Base-by-base conservation (phyloP, 1,140 invertebrate genomes). In the Heliconius hermathena region DNA sequence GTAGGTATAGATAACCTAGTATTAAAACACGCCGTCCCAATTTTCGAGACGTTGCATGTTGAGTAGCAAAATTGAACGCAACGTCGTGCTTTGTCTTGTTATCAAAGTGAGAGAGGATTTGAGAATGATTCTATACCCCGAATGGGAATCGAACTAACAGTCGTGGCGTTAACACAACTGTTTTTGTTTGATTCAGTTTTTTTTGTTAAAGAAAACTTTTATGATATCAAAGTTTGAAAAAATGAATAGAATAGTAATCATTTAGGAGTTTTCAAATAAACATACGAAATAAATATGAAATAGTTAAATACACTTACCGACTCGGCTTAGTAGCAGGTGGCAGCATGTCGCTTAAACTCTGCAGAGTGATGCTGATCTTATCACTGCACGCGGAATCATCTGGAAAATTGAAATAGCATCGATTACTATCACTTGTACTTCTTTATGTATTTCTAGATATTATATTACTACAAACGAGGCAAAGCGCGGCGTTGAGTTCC, bases 301-400 rank as follows among this genome's bases (percentile, higher is more conserved):
- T 46, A 46, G 41, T 46, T 46, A 33, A 33, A 20, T 46, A n/a
- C 26, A 66, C 86, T 86, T 74, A 93, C 91, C 90, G 82, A 74
- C 83, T 91, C 6, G 76, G 80, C 78, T 93, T 93, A n/a, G 85
- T 82, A 46, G 88, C 82, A 66, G 93, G 72, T 1, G 95, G 94
- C 79, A 95, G 84, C 87, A 96, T 95, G 75, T 95, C 95, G 73
- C 87, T 93, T 52, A 95, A 82, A 77, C 83, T 94, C 75, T 94
- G 90, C 54, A 94, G 82, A n/a, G 90, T 93, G 13, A 95, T 82
- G 78, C 87, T 93, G 26, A 95, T 86, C 75, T 89, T 91, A 77
- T 94, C 93, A 36, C 90, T 90, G 73, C 84, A 83, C 0, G 90
- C 85, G 1, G 91, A 90, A 38, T 92, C 90, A 79, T 93, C 89